Percentiles rank a stretch among this genome's conserved stretches.
Conservation (phyloP, 2,797 vertebrate genomes). For the Sus cebifrons region DNA sequence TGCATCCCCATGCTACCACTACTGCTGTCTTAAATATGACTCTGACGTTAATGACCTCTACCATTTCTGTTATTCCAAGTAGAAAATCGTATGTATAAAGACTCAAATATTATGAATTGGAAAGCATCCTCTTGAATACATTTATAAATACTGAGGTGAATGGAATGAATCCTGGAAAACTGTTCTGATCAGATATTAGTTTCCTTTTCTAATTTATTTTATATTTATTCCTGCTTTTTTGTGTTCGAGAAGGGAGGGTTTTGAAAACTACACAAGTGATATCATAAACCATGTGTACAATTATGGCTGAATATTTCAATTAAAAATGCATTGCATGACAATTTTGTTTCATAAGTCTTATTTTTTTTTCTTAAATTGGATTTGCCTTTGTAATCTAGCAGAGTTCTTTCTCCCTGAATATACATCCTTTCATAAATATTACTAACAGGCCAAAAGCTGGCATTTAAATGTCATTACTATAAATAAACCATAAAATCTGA, state of each 20-base stretch:
- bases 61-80: neutral
- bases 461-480: slow-evolving; percentile 83
- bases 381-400: neutral
- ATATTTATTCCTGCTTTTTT: neutral
- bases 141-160: neutral
- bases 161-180: neutral
- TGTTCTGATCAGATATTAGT: neutral
- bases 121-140: slow-evolving; percentile 28
- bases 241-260: neutral
- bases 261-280: neutral
- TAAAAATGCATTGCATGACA: neutral
- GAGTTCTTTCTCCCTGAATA: slow-evolving; percentile 45
- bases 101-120: neutral
- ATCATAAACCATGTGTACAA: neutral
- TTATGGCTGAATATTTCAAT: neutral
- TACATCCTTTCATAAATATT: slow-evolving; percentile 76
- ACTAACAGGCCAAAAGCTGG: slow-evolving; percentile 54
- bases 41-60: neutral
- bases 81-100: neutral
- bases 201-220: neutral
- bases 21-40: neutral
- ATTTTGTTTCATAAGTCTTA: neutral
- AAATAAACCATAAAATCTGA: slow-evolving; percentile 77
- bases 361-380: neutral
- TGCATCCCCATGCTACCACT: neutral